These are phyloP conservation scores for Climacteris rufus DNA, from an alignment of 2,113 vertebrate genomes.

Conservation along the genomic window DNA sequence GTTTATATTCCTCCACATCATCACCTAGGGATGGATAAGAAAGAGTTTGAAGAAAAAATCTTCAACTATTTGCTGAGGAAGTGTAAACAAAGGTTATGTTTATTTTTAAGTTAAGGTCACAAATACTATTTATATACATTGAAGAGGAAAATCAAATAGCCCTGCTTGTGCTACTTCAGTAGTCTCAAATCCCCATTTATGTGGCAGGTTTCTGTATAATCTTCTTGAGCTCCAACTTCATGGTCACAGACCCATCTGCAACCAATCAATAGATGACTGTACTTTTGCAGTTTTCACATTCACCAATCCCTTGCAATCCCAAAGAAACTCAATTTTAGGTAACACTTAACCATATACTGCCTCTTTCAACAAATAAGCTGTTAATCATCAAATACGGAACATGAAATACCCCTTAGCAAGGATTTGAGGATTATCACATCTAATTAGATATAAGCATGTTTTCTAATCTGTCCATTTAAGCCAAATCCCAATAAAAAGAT, in stretches of 20 bases:
- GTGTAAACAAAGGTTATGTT: not conserved
- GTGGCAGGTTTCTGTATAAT: not conserved
- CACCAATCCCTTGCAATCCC: not conserved
- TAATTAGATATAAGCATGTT: constrained; percentile 54
- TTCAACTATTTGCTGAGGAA: not conserved
- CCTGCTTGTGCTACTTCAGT: not conserved
- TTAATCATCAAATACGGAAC: constrained; percentile 4
- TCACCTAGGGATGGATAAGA: no score
- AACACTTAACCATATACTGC: not conserved
- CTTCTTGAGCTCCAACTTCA: not conserved
- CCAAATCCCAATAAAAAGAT: constrained; percentile 44
- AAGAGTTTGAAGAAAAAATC: not conserved
- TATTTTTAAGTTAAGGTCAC: not conserved
- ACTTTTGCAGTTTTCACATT: not conserved
- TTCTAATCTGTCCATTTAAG: constrained; percentile 35
- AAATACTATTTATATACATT: not conserved
- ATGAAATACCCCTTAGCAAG: constrained; percentile 23
- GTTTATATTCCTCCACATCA: no score
- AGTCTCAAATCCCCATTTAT: not conserved
- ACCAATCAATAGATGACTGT: not conserved
- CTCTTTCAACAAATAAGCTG: constrained; percentile 20
- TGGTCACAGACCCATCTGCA: not conserved
- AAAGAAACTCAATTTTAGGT: not conserved
- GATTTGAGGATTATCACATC: constrained; percentile 61
- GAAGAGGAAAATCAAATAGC: not conserved